phyloP scores from a whole-genome alignment of 2,888 invertebrate species.

The Cantharis rufa region DNA sequence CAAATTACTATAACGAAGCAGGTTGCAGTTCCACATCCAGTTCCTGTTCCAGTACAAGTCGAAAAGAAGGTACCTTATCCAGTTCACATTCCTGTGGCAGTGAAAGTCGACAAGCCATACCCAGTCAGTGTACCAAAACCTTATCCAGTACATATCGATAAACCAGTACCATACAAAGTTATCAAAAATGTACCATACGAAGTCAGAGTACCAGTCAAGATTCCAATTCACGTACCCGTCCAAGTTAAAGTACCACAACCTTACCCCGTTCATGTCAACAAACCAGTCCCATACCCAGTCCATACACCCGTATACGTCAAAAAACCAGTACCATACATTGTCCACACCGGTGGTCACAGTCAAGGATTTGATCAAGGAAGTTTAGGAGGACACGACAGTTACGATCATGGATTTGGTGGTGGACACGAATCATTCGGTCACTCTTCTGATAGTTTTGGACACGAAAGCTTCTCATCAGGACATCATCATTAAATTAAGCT shows the following conservation, averaged over 20 bases:
- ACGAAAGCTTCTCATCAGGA: slow-evolving; percentile 17
- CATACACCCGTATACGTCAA: slow-evolving; percentile 59
- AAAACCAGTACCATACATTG: slow-evolving; percentile 56
- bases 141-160: slow-evolving; percentile 57
- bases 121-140: slow-evolving; percentile 58
- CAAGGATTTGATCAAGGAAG: slow-evolving; percentile 29
- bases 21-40: slow-evolving; percentile 57
- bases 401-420: slow-evolving; percentile 22
- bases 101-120: slow-evolving; percentile 58
- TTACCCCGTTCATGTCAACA: slow-evolving; percentile 54
- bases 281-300: slow-evolving; percentile 58
- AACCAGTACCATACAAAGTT: slow-evolving; percentile 60
- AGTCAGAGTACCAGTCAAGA: slow-evolving; percentile 54
- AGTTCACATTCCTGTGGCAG: slow-evolving; percentile 51
- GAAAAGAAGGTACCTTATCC: slow-evolving; percentile 59
- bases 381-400: slow-evolving; percentile 24
- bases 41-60: slow-evolving; percentile 59
- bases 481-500: not conserved
- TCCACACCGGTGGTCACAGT: slow-evolving; percentile 41
- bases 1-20: slow-evolving; percentile 56
- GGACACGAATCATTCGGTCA: slow-evolving; percentile 14
- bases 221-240: slow-evolving; percentile 47
- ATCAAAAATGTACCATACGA: slow-evolving; percentile 59
- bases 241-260: slow-evolving; percentile 50
- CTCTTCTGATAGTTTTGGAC: slow-evolving; percentile 8